phyloP scores from a whole-genome alignment of 2,797 vertebrate species.

The Acanthurus tractus region DNA sequence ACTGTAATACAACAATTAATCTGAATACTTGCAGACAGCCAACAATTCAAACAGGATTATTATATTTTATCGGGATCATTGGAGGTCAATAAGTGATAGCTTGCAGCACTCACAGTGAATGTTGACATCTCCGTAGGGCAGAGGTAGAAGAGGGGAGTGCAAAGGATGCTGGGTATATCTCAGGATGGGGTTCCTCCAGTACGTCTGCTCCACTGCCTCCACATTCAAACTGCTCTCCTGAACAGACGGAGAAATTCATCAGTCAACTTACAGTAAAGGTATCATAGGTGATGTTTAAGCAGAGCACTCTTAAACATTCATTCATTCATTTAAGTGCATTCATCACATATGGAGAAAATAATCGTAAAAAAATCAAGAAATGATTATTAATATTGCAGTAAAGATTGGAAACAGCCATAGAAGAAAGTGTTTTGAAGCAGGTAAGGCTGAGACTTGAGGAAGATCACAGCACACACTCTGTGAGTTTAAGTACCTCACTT shows the following conservation, averaged over 20 bases:
- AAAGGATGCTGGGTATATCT: slow-evolving; percentile 95
- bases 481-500: slow-evolving; percentile 83
- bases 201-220: slow-evolving; percentile 93
- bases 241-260: slow-evolving; percentile 29
- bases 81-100: too few species aligned
- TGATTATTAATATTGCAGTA: neutral
- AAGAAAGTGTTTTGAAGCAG: slow-evolving; percentile 21
- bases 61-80: neutral
- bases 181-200: slow-evolving; percentile 93
- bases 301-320: neutral
- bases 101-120: slow-evolving; percentile 83
- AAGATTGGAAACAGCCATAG: slow-evolving; percentile 9
- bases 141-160: slow-evolving; percentile 92
- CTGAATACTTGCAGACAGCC: too few species aligned
- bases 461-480: slow-evolving; percentile 72
- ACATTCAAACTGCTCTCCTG: slow-evolving; percentile 93
- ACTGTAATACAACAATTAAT: too few species aligned
- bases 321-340: neutral
- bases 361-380: neutral
- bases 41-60: too few species aligned
- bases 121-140: slow-evolving; percentile 92
- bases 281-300: neutral
- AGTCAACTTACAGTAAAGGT: slow-evolving; percentile 2
- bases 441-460: slow-evolving; percentile 3
- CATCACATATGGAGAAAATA: neutral